Evolutionary conservation across 1,140 invertebrate species (phyloP).

Genomic region (Dendroctonus ponderosae): DNA sequence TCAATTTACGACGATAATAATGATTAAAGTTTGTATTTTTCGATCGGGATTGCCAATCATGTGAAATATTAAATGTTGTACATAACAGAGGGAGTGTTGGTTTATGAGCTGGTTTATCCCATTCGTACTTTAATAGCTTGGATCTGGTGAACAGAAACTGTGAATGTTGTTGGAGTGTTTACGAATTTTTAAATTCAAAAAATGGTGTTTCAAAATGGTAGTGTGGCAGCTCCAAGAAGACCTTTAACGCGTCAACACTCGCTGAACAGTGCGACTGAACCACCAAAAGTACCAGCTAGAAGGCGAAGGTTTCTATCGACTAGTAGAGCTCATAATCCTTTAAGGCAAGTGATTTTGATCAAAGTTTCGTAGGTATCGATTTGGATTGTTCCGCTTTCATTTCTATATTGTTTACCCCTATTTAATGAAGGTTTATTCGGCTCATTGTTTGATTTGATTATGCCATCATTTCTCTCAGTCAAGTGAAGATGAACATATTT

Average conservation of each 20-base stretch:
- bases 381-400: neutral
- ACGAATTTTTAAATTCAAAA: constrained; percentile 21
- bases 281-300: constrained; percentile 33
- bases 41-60: too few relatives aligned
- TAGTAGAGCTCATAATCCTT: constrained; percentile 17
- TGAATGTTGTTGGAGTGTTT: too few relatives aligned
- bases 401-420: neutral
- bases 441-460: neutral
- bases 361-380: too few relatives aligned
- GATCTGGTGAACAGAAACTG: too few relatives aligned
- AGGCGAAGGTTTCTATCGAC: constrained; percentile 31
- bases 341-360: constrained; percentile 16
- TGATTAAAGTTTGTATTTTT: too few relatives aligned
- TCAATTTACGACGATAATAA: too few relatives aligned
- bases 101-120: too few relatives aligned
- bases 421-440: neutral
- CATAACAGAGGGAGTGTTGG: too few relatives aligned
- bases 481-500: too few relatives aligned
- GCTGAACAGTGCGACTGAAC: constrained; percentile 24
- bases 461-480: too few relatives aligned
- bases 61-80: too few relatives aligned
- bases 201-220: constrained; percentile 36
- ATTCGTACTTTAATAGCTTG: too few relatives aligned
- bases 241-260: constrained; percentile 20
- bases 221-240: constrained; percentile 13